These are phyloP conservation scores for Tenthredo scrophulariae DNA, from an alignment of 2,888 invertebrate species.

Conservation along the genomic window DNA sequence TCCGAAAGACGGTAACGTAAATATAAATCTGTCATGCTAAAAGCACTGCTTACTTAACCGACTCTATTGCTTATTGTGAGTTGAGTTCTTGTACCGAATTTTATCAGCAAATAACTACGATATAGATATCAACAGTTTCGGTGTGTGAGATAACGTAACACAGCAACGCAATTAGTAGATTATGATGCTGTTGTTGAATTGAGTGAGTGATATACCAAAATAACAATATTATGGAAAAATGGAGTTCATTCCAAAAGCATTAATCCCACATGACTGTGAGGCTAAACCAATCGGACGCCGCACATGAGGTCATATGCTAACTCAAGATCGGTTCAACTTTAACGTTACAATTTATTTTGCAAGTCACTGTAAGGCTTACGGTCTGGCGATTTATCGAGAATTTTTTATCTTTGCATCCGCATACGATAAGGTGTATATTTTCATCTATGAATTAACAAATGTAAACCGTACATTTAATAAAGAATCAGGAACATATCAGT, in stretches of 20 bases:
- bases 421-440: neutral
- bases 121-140: neutral
- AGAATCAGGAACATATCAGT: neutral
- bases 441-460: neutral
- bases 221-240: neutral
- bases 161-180: neutral
- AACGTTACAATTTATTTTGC: neutral
- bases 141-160: neutral
- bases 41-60: neutral
- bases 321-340: neutral
- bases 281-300: neutral
- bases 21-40: neutral
- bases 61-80: neutral
- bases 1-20: neutral
- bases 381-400: neutral
- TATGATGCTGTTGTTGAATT: neutral
- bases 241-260: neutral
- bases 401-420: neutral
- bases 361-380: neutral
- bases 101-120: neutral
- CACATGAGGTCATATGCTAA: neutral
- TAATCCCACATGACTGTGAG: neutral
- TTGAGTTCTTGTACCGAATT: neutral
- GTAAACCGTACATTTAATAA: neutral
- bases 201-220: neutral